A percentile compares a stretch with the other conserved stretches of the same genome.
phyloP scores from a whole-genome alignment of 1,140 invertebrate genomes.

The Aricia agestis region DNA sequence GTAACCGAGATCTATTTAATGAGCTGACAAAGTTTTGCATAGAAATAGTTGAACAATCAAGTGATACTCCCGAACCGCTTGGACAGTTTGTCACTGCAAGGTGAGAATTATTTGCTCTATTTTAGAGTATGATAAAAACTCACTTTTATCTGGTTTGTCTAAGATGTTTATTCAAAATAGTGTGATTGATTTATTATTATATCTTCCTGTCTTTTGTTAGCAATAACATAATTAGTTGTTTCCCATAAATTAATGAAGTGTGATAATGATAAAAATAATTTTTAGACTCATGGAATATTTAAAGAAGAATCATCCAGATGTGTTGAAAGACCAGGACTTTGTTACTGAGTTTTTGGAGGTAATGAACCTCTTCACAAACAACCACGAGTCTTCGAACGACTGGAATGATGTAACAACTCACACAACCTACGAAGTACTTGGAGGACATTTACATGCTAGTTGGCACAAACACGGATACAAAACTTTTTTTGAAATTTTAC shows the following conservation, averaged over 20 bases:
- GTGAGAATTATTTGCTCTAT: constrained; percentile 25
- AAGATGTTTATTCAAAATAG: too few species aligned
- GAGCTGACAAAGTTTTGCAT: constrained; percentile 40
- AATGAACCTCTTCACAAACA: constrained; percentile 44
- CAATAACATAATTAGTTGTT: too few species aligned
- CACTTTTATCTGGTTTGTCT: too few species aligned
- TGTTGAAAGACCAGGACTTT: constrained; percentile 44
- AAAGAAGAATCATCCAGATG: constrained; percentile 34
- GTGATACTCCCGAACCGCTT: constrained; percentile 30
- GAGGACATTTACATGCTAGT: constrained; percentile 47
- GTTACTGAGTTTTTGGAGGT: constrained; percentile 42
- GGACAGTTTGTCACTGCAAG: constrained; percentile 43
- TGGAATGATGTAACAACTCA: constrained; percentile 51
- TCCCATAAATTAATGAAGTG: too few species aligned
- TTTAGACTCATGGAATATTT: constrained; percentile 39
- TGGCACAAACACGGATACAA: constrained; percentile 58
- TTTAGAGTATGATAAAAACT: too few species aligned
- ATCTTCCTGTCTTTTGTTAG: too few species aligned
- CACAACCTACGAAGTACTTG: constrained; percentile 34
- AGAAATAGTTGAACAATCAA: constrained; percentile 23
- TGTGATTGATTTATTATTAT: too few species aligned
- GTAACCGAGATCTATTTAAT: constrained; percentile 27
- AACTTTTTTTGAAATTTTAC: constrained; percentile 54
- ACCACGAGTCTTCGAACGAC: constrained; percentile 46
- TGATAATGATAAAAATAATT: neutral